Base-by-base conservation (phyloP, 2,113 vertebrate species). In the Cynoglossus semilaevis region DNA sequence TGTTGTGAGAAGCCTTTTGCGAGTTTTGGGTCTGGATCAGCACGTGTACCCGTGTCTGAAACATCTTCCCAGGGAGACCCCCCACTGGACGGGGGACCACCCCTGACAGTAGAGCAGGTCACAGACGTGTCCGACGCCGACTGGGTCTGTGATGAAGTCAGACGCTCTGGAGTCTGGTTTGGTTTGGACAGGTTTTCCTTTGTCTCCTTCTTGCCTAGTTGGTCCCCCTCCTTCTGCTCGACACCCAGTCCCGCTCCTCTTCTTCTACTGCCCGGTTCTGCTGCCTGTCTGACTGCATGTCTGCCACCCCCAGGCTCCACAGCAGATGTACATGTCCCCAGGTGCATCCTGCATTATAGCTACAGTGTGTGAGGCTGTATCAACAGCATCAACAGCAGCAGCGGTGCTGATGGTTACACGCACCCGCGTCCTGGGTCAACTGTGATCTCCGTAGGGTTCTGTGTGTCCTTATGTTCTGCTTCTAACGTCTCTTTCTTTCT, bases 211-310 rank as follows among this genome's bases (percentile, higher is more conserved):
- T 74, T 19, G 15, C 61, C 29, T 52, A 58, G 64, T 47, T 51
- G 51, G 62, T 65, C 62, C 17, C 68, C 40, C 18, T 67, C 58
- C 67, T 56, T 58, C 58, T 71, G 55, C 76, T 70, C 69, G 12
- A 54, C 69, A 44, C 63, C 61, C 15, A 60, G 5, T 63, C 57
- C 16, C 29, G n/a, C 12, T 40, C 43, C 29, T 51, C 40, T 63
- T 50, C 36, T 52, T 41, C 34, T 36, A 66, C 61, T 69, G 44
- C 80, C 79, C 57, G 22, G 67, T 79, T 82, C 50, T 49, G 72
- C 51, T 80, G 74, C 73, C 74, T 79, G 75, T 75, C 59, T 75
- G 69, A 68, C 80, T 86, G 90, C 90, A 91, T 90, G 88, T 81
- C 77, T 77, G 83, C 74, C 77, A 47, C 56, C 69, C 51, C 66